phyloP scores from a whole-genome alignment of 2,888 invertebrate genomes.

The Ellobium chinense region DNA sequence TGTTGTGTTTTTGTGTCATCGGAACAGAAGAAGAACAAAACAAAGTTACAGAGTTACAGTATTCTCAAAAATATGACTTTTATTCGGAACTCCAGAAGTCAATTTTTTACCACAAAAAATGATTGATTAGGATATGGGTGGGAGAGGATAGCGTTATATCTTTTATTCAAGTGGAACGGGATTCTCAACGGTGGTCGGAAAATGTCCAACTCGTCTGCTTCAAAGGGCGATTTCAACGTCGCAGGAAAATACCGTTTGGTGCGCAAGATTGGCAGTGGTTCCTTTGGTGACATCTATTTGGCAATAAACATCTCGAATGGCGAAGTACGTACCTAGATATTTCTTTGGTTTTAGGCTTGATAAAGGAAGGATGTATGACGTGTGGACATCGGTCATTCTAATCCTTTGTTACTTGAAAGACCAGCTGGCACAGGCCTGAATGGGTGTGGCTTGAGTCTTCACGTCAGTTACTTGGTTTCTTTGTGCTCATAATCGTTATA shows the following conservation, averaged over 20 bases:
- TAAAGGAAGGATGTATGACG: too few species aligned
- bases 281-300: conserved; percentile 78
- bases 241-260: conserved; percentile 77
- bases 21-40: neutral
- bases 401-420: too few species aligned
- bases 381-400: too few species aligned
- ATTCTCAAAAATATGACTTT: neutral
- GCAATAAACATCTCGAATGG: conserved; percentile 73
- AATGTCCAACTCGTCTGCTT: conserved; percentile 37
- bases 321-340: too few species aligned
- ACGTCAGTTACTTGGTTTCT: too few species aligned
- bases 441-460: too few species aligned
- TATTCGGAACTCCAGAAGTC: neutral
- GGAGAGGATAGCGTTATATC: neutral
- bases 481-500: too few species aligned
- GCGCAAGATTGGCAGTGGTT: conserved; percentile 49
- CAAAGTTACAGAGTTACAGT: neutral
- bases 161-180: conserved; percentile 2
- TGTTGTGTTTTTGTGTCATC: conserved; percentile 40
- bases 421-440: too few species aligned
- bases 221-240: conserved; percentile 56
- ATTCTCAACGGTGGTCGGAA: conserved; percentile 22
- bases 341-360: too few species aligned
- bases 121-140: conserved; percentile 17
- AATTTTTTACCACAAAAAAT: neutral